Evolutionary conservation across 2,113 vertebrate species (phyloP).

Genomic region (Tympanuchus pallidicinctus): DNA sequence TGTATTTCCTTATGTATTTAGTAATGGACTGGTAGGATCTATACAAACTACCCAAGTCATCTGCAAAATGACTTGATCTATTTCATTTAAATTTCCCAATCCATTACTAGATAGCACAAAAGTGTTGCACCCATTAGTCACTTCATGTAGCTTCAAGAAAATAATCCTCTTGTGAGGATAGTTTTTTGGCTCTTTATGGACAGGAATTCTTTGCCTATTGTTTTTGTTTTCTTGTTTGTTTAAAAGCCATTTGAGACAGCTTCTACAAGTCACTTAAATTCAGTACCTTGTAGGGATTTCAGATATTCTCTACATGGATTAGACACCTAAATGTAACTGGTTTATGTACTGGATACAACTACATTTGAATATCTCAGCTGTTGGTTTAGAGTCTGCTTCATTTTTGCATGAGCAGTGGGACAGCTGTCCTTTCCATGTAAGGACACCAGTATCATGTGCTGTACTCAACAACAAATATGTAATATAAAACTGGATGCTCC

Average conservation of each 20-base stretch:
- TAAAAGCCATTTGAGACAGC: not conserved
- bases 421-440: not conserved
- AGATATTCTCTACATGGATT: not conserved
- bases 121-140: not conserved
- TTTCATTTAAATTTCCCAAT: not conserved
- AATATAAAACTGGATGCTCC: not conserved
- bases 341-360: not conserved
- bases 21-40: not conserved
- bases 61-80: not conserved
- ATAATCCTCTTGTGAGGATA: not conserved
- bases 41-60: not conserved
- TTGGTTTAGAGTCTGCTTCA: not conserved
- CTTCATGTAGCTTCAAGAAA: not conserved
- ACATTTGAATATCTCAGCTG: not conserved
- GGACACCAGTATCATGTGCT: rapidly evolving
- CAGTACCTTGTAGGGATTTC: not conserved
- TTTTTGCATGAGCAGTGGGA: not conserved
- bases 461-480: not conserved
- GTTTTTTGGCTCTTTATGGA: not conserved
- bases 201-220: not conserved
- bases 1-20: not conserved
- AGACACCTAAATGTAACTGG: not conserved
- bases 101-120: not conserved
- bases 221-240: not conserved
- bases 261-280: not conserved